Percentiles rank a stretch among this genome's conserved stretches.
These are phyloP conservation scores for Achroia grisella DNA, from an alignment of 1,140 invertebrate species.

Conservation along the genomic window DNA sequence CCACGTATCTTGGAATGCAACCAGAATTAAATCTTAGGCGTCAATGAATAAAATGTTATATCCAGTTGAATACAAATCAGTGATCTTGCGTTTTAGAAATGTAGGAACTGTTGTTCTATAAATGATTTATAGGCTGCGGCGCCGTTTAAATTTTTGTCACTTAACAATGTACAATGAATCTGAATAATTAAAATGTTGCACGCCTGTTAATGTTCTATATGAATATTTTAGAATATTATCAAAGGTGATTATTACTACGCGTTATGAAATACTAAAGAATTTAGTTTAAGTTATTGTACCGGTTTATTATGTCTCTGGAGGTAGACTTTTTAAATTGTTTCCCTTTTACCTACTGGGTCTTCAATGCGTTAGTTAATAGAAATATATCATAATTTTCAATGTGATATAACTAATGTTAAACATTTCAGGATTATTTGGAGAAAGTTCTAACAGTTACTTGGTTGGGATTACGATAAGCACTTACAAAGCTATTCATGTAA, in stretches of 20 bases:
- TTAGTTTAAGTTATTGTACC: slow-evolving; percentile 11
- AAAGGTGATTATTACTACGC: slow-evolving; percentile 13
- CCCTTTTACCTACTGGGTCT: no score
- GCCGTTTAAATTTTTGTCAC: slow-evolving; percentile 41
- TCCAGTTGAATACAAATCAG: slow-evolving; percentile 6
- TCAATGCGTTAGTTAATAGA: no score
- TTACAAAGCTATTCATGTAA: slow-evolving; percentile 34
- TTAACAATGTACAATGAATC: slow-evolving; percentile 41
- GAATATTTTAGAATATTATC: slow-evolving; percentile 25
- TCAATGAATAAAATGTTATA: slow-evolving; percentile 19
- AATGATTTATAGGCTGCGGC: slow-evolving; percentile 52
- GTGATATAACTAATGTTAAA: no score
- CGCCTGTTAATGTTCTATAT: slow-evolving; percentile 20
- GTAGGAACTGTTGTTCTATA: slow-evolving; percentile 45
- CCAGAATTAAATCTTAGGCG: slow-evolving; percentile 23
- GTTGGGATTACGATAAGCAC: slow-evolving; percentile 28
- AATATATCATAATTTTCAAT: no score
- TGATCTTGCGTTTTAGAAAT: slow-evolving; percentile 46
- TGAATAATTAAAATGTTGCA: slow-evolving; percentile 31
- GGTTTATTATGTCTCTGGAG: not conserved
- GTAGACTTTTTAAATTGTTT: no score
- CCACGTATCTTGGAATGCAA: slow-evolving; percentile 14
- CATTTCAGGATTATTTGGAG: slow-evolving; percentile 19
- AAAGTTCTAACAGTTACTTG: slow-evolving; percentile 28
- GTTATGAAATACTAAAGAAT: slow-evolving; percentile 13